Conservation (phyloP, 2,888 invertebrate genomes). For the Crematogaster levior region DNA sequence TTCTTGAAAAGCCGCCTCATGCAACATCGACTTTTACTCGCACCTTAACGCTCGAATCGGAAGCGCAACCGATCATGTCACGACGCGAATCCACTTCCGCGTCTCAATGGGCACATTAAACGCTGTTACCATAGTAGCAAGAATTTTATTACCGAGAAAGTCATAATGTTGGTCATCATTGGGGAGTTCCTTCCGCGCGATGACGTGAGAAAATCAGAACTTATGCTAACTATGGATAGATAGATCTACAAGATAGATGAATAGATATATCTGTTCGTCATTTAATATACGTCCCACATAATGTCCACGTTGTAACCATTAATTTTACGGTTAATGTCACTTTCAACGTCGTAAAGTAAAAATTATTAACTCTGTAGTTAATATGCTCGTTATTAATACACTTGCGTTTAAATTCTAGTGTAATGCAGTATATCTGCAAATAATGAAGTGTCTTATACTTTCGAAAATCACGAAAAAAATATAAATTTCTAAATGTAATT, state of each 20-base stretch:
- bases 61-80: slow-evolving; percentile 27
- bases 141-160: slow-evolving; percentile 72
- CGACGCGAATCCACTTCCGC: slow-evolving; percentile 46
- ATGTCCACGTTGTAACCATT: neutral
- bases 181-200: neutral
- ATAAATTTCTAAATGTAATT: neutral
- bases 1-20: neutral
- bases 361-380: neutral
- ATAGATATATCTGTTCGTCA: neutral
- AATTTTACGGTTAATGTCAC: neutral
- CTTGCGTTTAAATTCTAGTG: neutral
- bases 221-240: neutral
- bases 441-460: neutral
- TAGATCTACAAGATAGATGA: no score
- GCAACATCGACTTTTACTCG: slow-evolving; percentile 9
- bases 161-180: slow-evolving; percentile 58
- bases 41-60: slow-evolving; percentile 1
- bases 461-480: neutral
- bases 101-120: slow-evolving; percentile 72
- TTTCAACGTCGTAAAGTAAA: neutral
- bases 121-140: slow-evolving; percentile 75
- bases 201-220: slow-evolving; percentile 1
- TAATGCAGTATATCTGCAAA: neutral
- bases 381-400: neutral
- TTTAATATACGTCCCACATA: neutral